Percentiles rank a stretch among this genome's conserved stretches.
Evolutionary conservation across 2,888 invertebrate genomes (phyloP).

Genomic region (Monoplex corrugatus): DNA sequence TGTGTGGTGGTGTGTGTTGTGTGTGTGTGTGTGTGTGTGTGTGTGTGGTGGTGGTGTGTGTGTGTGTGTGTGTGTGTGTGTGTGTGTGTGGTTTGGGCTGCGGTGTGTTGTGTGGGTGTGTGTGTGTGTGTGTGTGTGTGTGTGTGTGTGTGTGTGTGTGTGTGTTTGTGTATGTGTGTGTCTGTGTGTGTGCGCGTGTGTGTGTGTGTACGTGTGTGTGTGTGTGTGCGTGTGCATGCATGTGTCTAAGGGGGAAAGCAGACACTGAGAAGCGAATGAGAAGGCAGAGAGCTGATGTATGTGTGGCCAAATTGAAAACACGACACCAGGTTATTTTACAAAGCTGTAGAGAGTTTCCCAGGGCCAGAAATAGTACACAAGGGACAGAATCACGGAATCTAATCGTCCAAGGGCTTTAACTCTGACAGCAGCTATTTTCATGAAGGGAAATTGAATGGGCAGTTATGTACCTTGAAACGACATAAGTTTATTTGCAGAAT

Average conservation of each 20-base stretch:
- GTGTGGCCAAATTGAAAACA: too few species aligned
- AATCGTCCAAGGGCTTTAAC: neutral
- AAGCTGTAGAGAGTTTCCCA: too few species aligned
- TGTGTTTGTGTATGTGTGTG: conserved; percentile 5
- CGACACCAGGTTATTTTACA: too few species aligned
- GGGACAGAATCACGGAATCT: too few species aligned
- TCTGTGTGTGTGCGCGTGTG: conserved; percentile 1
- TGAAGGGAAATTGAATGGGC: neutral
- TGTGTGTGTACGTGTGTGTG: conserved; percentile 11
- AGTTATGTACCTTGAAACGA: too few species aligned
- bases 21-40: too few species aligned
- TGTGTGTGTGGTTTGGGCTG: neutral
- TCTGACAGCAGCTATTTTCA: neutral
- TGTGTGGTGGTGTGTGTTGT: neutral
- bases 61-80: neutral
- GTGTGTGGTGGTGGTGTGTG: too few species aligned
- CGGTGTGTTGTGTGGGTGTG: neutral
- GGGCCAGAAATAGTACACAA: too few species aligned
- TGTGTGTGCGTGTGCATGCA: neutral
- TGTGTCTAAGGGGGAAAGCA: neutral
- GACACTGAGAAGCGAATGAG: neutral
- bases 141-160: neutral
- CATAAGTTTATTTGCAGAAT: too few species aligned
- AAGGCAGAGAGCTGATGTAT: neutral
- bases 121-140: neutral